Percentiles rank a stretch among this genome's conserved stretches.
These are phyloP conservation scores for Drosophila acutilabella DNA, from an alignment of 2,888 invertebrate genomes.

Conservation along the genomic window DNA sequence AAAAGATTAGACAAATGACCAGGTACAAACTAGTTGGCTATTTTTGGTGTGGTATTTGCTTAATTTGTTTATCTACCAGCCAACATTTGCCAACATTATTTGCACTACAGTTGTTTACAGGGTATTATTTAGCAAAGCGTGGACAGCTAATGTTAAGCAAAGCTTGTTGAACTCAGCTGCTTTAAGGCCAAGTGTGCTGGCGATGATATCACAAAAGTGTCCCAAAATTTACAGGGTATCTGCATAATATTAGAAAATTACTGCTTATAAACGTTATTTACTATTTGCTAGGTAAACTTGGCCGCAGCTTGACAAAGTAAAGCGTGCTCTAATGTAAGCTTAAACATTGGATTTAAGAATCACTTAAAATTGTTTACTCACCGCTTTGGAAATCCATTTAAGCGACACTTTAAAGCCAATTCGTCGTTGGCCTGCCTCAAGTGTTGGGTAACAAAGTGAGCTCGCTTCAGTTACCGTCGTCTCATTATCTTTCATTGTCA, in stretches of 20 bases:
- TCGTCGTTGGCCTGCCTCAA: background rate
- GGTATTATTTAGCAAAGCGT: background rate
- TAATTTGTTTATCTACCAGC: background rate
- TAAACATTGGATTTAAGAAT: slow-evolving; percentile 9
- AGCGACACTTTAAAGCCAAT: slow-evolving; percentile 16
- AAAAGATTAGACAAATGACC: background rate
- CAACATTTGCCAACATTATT: background rate
- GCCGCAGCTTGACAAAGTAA: background rate
- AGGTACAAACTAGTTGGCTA: background rate
- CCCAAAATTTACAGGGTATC: too few species aligned
- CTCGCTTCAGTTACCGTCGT: slow-evolving; percentile 3
- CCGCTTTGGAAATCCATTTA: slow-evolving; percentile 7
- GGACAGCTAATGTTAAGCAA: too few species aligned
- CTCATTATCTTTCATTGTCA: slow-evolving; percentile 36
- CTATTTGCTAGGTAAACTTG: slow-evolving; percentile 24
- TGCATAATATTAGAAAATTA: too few species aligned
- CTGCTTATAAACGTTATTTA: slow-evolving; percentile 1
- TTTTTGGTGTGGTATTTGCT: background rate
- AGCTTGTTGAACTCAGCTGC: too few species aligned
- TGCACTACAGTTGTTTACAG: background rate
- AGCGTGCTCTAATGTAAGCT: slow-evolving; percentile 14
- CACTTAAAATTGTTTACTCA: slow-evolving; percentile 17
- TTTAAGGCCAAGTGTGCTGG: too few species aligned
- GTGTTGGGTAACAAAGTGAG: slow-evolving; percentile 10
- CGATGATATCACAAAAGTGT: too few species aligned